These are phyloP conservation scores for Cydia strobilella DNA, from an alignment of 1,140 invertebrate species.

Conservation along the genomic window DNA sequence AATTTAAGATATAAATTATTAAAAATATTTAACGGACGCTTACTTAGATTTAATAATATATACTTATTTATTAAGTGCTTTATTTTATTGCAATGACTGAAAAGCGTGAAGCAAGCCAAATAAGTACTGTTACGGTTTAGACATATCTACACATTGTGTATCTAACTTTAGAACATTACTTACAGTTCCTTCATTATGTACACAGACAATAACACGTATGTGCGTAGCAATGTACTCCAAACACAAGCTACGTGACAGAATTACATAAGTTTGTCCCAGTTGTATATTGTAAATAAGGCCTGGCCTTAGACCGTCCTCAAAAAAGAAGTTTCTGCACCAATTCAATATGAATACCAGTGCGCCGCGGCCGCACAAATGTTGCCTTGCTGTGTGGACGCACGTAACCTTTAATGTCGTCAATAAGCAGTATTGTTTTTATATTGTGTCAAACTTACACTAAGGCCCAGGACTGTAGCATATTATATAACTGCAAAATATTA, in stretches of 20 bases:
- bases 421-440: too few species aligned
- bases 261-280: background rate
- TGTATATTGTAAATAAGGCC: background rate
- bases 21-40: background rate
- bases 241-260: slow-evolving; percentile 23
- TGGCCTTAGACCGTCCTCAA: slow-evolving; percentile 1
- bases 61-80: background rate
- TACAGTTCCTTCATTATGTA: slow-evolving; percentile 17
- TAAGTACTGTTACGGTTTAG: background rate
- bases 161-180: background rate
- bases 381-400: background rate
- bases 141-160: background rate
- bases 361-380: background rate
- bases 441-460: background rate
- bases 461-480: background rate
- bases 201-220: slow-evolving; percentile 24
- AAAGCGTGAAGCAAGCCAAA: background rate
- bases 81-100: slow-evolving; percentile 8
- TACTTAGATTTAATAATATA: background rate
- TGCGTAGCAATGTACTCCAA: slow-evolving; percentile 19
- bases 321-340: background rate
- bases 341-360: background rate
- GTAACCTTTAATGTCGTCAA: background rate
- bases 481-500: background rate
- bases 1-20: too few species aligned